Evolutionary conservation across 2,888 invertebrate species (phyloP).

Genomic region (Cephus rjabovi): DNA sequence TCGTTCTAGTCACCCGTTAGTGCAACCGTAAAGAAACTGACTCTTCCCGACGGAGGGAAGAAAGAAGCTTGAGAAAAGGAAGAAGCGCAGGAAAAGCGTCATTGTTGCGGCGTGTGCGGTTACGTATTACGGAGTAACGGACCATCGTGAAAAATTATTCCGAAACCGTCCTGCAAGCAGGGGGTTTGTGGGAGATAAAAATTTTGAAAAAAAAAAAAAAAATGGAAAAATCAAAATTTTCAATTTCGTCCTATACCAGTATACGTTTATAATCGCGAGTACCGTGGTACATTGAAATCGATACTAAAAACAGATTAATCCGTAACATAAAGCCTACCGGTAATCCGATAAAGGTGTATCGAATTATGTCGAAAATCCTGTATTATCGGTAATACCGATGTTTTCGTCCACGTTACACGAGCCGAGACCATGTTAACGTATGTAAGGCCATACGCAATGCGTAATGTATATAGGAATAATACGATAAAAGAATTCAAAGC

Average conservation of each 20-base stretch:
- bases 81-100: not conserved
- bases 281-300: not conserved
- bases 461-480: not conserved
- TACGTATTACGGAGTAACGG: not conserved
- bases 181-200: fast-evolving
- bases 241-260: not conserved
- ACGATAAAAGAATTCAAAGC: not conserved
- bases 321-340: not conserved
- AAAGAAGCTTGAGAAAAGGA: not conserved
- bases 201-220: not conserved
- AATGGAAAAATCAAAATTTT: not conserved
- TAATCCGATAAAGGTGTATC: not conserved
- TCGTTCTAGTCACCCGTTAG: not conserved
- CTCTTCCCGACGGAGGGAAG: not conserved
- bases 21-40: not conserved
- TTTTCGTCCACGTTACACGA: not conserved
- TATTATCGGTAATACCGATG: not conserved
- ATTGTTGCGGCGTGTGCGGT: constrained; percentile 4
- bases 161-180: not conserved
- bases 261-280: not conserved
- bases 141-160: constrained; percentile 2
- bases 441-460: not conserved
- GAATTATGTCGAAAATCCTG: not conserved
- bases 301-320: not conserved
- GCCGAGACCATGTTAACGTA: not conserved